A percentile compares a stretch with the other conserved stretches of the same genome.
phyloP scores from a whole-genome alignment of 2,888 invertebrate genomes.

The Leptopilina myrica region DNA sequence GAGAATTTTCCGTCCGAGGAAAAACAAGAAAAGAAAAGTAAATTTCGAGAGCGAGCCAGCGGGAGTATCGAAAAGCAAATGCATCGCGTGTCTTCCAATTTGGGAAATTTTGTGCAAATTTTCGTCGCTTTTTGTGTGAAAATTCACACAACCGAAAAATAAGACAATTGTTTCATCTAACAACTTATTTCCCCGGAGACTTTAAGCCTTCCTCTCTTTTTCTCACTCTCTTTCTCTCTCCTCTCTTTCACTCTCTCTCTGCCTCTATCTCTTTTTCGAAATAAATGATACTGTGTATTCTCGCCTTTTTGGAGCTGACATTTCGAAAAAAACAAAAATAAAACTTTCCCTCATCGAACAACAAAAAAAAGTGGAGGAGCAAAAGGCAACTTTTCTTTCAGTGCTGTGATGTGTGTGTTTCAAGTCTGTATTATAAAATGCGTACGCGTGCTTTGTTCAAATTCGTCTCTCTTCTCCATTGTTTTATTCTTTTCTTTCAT shows the following conservation, averaged over 20 bases:
- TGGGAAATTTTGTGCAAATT: not conserved
- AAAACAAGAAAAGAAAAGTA: too few species aligned
- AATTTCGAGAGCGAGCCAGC: not conserved
- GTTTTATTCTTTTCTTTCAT: not conserved
- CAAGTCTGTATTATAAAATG: not conserved
- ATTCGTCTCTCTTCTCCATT: not conserved
- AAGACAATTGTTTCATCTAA: slow-evolving; percentile 11
- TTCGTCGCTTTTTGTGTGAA: not conserved
- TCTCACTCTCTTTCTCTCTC: too few species aligned
- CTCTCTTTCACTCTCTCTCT: too few species aligned
- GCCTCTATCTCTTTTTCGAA: not conserved
- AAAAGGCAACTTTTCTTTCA: slow-evolving; percentile 5
- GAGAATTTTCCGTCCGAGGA: too few species aligned
- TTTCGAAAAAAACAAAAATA: not conserved
- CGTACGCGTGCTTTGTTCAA: not conserved
- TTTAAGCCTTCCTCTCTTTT: not conserved
- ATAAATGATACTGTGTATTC: slow-evolving; percentile 1
- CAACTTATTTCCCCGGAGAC: slow-evolving; percentile 30
- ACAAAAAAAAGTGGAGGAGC: not conserved
- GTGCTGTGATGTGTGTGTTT: slow-evolving; percentile 1
- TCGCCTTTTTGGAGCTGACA: slow-evolving; percentile 1
- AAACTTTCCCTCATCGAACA: slow-evolving; percentile 13
- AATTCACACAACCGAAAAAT: not conserved
- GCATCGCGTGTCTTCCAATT: slow-evolving; percentile 16
- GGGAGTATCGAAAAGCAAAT: not conserved